These are phyloP conservation scores for Percina caprodes DNA, from an alignment of 2,113 vertebrate species.

Conservation along the genomic window DNA sequence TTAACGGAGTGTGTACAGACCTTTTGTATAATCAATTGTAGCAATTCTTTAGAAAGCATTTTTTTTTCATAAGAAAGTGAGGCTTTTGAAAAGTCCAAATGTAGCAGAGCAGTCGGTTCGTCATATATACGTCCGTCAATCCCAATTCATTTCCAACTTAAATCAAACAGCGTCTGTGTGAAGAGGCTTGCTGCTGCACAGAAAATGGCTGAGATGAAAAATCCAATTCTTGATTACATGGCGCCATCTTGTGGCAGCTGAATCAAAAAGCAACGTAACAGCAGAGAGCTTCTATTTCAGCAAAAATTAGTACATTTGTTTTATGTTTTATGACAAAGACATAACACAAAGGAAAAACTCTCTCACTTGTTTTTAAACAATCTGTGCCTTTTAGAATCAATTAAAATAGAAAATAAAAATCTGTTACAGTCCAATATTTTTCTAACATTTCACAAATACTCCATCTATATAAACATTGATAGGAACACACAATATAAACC, in stretches of 20 bases:
- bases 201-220: conserved; percentile 62
- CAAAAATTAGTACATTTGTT: conserved; percentile 21
- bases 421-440: conserved; percentile 87
- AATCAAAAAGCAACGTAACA: conserved; percentile 28
- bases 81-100: conserved; percentile 75
- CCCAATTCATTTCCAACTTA: conserved; percentile 73
- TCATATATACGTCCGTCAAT: conserved; percentile 44
- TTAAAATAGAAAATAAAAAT: conserved; percentile 71
- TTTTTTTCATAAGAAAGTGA: conserved; percentile 75
- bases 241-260: conserved; percentile 73
- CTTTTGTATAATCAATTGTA: conserved; percentile 68
- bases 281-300: conserved; percentile 34
- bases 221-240: conserved; percentile 52
- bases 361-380: conserved; percentile 38
- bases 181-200: conserved; percentile 53
- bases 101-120: conserved; percentile 63
- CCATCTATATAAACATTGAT: conserved; percentile 87
- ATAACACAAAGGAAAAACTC: conserved; percentile 53
- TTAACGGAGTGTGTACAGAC: conserved; percentile 78
- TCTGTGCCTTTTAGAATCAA: conserved; percentile 50
- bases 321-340: conserved; percentile 67
- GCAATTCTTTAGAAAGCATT: conserved; percentile 78
- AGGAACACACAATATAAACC: conserved; percentile 85
- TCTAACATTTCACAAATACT: conserved; percentile 91
- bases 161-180: conserved; percentile 49